Evolutionary conservation across 2,888 invertebrate species (phyloP).

Genomic region (Phengaris alcon): DNA sequence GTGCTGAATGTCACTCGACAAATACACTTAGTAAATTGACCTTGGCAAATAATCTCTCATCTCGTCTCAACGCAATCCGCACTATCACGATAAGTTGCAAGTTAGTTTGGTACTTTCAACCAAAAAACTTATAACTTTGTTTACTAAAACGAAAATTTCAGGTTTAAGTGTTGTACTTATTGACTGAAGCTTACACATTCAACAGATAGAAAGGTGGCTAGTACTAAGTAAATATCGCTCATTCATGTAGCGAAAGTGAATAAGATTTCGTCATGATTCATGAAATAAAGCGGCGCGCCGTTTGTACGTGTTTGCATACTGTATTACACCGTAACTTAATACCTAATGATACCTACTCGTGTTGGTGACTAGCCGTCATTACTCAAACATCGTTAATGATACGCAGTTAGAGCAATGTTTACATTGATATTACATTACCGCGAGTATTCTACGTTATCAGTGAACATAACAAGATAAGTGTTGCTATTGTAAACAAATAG

Average conservation of each 20-base stretch:
- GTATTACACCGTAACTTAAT: background rate
- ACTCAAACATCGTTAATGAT: constrained; percentile 9
- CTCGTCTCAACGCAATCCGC: background rate
- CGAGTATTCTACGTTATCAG: constrained; percentile 31
- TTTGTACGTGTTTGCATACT: background rate
- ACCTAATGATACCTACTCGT: background rate
- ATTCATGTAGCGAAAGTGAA: constrained; percentile 7
- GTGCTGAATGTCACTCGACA: background rate
- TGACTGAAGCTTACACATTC: too few species aligned
- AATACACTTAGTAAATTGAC: constrained; percentile 18
- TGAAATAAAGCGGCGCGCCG: background rate
- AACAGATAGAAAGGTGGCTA: too few species aligned
- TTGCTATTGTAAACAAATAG: constrained; percentile 31
- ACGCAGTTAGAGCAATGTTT: constrained; percentile 24
- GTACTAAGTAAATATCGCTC: background rate
- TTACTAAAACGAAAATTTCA: too few species aligned
- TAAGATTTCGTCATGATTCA: background rate
- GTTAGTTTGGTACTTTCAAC: too few species aligned
- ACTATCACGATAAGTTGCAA: background rate
- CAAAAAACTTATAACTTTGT: background rate
- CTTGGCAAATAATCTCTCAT: background rate
- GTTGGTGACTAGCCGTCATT: constrained; percentile 9
- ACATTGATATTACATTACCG: constrained; percentile 23
- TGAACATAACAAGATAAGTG: constrained; percentile 22
- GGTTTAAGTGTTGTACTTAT: too few species aligned